Conservation (phyloP, 2,797 vertebrate genomes). For the Falco berigora region DNA sequence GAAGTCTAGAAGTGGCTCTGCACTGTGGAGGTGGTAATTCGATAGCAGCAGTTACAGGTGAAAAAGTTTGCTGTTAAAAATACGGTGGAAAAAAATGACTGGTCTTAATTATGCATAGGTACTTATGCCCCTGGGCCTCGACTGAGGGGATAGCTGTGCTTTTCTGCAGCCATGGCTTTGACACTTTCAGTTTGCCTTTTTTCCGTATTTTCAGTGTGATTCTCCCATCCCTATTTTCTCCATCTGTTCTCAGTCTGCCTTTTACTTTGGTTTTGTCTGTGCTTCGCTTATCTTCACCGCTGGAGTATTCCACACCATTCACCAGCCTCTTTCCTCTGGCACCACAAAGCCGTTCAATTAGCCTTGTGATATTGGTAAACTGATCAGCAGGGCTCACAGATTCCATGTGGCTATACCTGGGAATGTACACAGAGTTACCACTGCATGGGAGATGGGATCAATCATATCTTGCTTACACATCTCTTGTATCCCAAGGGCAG, state of each 20-base stretch:
- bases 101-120: background rate
- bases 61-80: background rate
- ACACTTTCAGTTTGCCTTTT: background rate
- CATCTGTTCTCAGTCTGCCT: background rate
- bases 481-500: background rate
- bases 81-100: background rate
- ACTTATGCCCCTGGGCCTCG: background rate
- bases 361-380: background rate
- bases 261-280: background rate
- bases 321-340: background rate
- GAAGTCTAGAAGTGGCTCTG: background rate
- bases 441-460: background rate
- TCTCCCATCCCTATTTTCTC: background rate
- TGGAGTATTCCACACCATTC: background rate
- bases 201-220: background rate
- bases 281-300: fast-evolving
- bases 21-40: background rate
- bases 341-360: background rate
- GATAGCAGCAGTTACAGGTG: conserved; percentile 26
- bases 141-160: background rate
- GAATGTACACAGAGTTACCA: background rate
- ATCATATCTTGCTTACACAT: background rate
- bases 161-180: background rate
- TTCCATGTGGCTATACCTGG: background rate
- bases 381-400: background rate